Conservation (phyloP, 2,797 vertebrate genomes). For the Sparus aurata region DNA sequence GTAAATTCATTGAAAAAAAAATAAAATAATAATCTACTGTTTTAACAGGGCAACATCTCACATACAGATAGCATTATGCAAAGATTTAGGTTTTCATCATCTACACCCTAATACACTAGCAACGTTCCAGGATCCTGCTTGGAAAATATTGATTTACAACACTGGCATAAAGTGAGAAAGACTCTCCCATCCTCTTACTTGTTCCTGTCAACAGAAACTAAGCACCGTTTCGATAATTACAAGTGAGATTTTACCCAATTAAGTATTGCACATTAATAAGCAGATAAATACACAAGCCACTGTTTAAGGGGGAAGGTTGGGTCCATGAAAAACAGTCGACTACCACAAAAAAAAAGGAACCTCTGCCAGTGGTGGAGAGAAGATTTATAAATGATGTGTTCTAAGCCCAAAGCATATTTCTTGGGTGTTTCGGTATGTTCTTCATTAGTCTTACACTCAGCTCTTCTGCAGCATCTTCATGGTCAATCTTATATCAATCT, state of each 20-base stretch:
- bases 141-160: background rate
- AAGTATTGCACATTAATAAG: background rate
- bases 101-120: background rate
- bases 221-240: background rate
- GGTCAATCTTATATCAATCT: slow-evolving; percentile 4
- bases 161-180: background rate
- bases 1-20: background rate
- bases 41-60: background rate
- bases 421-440: background rate
- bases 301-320: background rate
- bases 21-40: background rate
- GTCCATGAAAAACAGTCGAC: background rate
- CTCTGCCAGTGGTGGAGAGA: background rate
- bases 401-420: background rate
- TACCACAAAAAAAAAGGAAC: background rate
- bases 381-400: background rate
- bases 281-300: slow-evolving; percentile 5
- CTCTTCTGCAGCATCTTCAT: slow-evolving; percentile 1
- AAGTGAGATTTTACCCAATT: background rate
- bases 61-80: background rate
- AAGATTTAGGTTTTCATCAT: background rate
- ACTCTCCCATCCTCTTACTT: background rate
- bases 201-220: background rate
- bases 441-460: background rate
- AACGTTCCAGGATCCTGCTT: background rate